phyloP scores from a whole-genome alignment of 2,888 invertebrate genomes.

The Rhingia rostrata region DNA sequence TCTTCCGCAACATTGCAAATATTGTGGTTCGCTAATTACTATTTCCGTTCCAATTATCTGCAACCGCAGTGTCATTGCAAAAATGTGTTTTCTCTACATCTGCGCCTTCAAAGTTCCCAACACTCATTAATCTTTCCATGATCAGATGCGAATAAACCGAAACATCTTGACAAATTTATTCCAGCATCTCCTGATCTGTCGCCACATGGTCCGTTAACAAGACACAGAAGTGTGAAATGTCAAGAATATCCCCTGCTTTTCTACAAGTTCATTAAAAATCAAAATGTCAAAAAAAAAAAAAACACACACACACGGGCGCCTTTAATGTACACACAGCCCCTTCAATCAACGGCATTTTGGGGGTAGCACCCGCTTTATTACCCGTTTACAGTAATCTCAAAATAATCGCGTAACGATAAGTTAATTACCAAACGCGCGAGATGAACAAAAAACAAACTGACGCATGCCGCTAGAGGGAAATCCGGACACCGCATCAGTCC shows the following conservation, averaged over 20 bases:
- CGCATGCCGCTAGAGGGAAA: conserved; percentile 47
- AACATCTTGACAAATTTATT: conserved; percentile 50
- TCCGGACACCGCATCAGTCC: conserved; percentile 51
- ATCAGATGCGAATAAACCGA: too few relatives aligned
- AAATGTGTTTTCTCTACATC: too few relatives aligned
- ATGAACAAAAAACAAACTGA: conserved; percentile 30
- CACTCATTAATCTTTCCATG: too few relatives aligned
- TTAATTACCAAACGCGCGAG: conserved; percentile 54
- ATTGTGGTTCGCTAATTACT: too few relatives aligned
- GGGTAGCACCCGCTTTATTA: conserved; percentile 48
- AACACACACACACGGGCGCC: background rate
- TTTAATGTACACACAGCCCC: conserved; percentile 28
- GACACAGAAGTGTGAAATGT: conserved; percentile 11
- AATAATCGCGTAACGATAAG: conserved; percentile 72
- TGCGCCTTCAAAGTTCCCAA: too few relatives aligned
- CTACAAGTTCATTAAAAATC: conserved; percentile 22
- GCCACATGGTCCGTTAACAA: conserved; percentile 38
- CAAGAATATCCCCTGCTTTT: background rate
- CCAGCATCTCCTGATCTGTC: conserved; percentile 38
- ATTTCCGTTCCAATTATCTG: too few relatives aligned
- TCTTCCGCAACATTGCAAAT: too few relatives aligned
- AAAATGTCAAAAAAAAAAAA: conserved; percentile 5
- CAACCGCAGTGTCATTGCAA: too few relatives aligned
- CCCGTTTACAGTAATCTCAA: conserved; percentile 64
- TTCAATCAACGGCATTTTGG: conserved; percentile 42